phyloP scores from a whole-genome alignment of 2,888 invertebrate species.

The Pecten maximus region DNA sequence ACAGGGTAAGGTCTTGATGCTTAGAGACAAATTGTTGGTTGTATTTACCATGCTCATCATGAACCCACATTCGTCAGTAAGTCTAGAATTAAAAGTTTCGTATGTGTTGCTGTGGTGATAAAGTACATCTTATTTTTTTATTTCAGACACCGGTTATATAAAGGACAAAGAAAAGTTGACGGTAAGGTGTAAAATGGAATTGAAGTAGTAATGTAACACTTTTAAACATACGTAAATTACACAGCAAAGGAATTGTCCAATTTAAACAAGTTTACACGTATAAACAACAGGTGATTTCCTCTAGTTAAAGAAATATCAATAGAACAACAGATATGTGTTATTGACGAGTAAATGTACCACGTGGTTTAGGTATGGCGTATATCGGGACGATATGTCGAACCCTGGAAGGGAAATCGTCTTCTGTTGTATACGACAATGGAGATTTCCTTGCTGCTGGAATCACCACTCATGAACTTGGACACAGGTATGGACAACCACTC shows the following conservation, averaged over 20 bases:
- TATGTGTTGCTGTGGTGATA: too few relatives aligned
- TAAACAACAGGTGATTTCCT: too few relatives aligned
- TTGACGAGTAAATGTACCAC: not conserved
- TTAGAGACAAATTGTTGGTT: too few relatives aligned
- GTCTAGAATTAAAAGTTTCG: too few relatives aligned
- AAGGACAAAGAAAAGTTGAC: constrained; percentile 37
- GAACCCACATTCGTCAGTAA: too few relatives aligned
- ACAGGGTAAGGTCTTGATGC: constrained; percentile 62
- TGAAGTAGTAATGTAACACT: too few relatives aligned
- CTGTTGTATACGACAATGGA: constrained; percentile 73
- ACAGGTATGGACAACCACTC: constrained; percentile 64
- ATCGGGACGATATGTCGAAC: constrained; percentile 72
- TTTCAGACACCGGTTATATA: constrained; percentile 16
- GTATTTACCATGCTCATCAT: too few relatives aligned
- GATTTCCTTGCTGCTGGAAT: constrained; percentile 75
- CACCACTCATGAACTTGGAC: constrained; percentile 76
- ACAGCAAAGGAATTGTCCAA: too few relatives aligned
- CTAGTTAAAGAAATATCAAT: too few relatives aligned
- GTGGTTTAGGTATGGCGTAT: constrained; percentile 71
- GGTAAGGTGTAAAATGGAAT: constrained; percentile 14
- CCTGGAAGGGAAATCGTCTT: constrained; percentile 68
- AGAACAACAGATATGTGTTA: not conserved
- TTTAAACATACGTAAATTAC: too few relatives aligned
- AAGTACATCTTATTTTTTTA: not conserved
- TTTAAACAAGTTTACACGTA: too few relatives aligned